These are phyloP conservation scores for Zophobas morio DNA, from an alignment of 1,140 invertebrate genomes.

Conservation along the genomic window DNA sequence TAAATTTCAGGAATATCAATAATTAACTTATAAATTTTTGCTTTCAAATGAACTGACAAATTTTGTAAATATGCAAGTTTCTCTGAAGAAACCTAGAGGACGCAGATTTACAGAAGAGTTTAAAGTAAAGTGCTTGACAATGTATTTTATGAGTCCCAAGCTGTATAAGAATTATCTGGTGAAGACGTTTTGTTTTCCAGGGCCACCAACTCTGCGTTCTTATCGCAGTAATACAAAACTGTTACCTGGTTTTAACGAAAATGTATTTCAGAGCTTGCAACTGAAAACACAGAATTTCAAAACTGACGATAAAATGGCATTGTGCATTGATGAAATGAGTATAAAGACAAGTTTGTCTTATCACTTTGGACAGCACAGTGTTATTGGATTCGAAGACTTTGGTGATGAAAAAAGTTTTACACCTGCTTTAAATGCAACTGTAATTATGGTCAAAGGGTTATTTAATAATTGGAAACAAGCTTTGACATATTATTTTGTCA, in stretches of 20 bases:
- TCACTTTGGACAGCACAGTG: constrained; percentile 55
- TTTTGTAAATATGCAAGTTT: constrained; percentile 7
- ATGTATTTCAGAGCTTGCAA: constrained; percentile 1
- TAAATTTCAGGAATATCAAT: neutral
- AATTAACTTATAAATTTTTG: neutral
- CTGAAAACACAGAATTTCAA: neutral
- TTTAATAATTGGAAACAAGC: constrained; percentile 56
- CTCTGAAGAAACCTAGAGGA: neutral
- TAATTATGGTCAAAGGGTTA: constrained; percentile 56
- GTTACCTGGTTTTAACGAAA: constrained; percentile 3
- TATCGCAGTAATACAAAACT: neutral
- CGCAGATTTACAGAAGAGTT: neutral
- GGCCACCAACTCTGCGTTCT: neutral
- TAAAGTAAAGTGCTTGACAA: neutral
- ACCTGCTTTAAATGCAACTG: constrained; percentile 57
- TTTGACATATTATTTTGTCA: constrained; percentile 44
- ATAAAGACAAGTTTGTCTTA: constrained; percentile 42
- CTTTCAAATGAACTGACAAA: neutral
- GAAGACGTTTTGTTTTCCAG: neutral
- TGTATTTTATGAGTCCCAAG: constrained; percentile 16
- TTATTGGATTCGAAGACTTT: constrained; percentile 54
- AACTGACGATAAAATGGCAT: neutral
- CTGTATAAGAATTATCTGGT: neutral
- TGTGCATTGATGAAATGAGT: constrained; percentile 20
- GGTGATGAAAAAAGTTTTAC: constrained; percentile 46